phyloP scores from a whole-genome alignment of 2,113 vertebrate species.

The Riparia riparia region DNA sequence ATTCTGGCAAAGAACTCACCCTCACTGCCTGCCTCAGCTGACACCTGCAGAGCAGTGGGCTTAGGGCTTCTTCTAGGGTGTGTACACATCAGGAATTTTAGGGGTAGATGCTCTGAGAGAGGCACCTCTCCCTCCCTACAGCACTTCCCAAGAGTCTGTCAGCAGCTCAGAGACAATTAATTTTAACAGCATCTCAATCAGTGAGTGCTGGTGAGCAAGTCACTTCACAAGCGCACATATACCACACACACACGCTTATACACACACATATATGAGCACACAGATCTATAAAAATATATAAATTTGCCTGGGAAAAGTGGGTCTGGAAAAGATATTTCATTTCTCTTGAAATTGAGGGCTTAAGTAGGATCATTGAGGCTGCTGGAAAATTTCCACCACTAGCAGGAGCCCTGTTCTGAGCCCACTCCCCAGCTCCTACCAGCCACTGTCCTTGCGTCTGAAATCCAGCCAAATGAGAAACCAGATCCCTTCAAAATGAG shows the following conservation, averaged over 20 bases:
- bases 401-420: slow-evolving; percentile 46
- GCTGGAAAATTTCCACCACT: slow-evolving; percentile 14
- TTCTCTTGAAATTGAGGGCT: slow-evolving; percentile 55
- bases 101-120: not conserved
- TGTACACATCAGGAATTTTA: not conserved
- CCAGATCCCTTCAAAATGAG: slow-evolving; percentile 65
- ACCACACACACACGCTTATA: slow-evolving; percentile 7
- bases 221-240: not conserved
- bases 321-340: slow-evolving; percentile 1
- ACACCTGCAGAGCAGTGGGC: not conserved
- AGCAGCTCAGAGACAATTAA: slow-evolving; percentile 34
- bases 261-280: slow-evolving; percentile 31
- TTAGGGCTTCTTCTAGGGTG: not conserved
- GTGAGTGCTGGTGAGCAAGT: not conserved
- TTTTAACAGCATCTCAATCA: slow-evolving; percentile 1
- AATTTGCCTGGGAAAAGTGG: not conserved
- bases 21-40: not conserved
- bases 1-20: not conserved
- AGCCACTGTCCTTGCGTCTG: not conserved
- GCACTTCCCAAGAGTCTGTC: slow-evolving; percentile 1
- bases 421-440: not conserved
- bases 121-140: slow-evolving; percentile 5
- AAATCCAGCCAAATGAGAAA: slow-evolving; percentile 61
- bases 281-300: not conserved
- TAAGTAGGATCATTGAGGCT: slow-evolving; percentile 32